Conservation (phyloP, 2,113 vertebrate genomes). For the Ptilonorhynchus violaceus region DNA sequence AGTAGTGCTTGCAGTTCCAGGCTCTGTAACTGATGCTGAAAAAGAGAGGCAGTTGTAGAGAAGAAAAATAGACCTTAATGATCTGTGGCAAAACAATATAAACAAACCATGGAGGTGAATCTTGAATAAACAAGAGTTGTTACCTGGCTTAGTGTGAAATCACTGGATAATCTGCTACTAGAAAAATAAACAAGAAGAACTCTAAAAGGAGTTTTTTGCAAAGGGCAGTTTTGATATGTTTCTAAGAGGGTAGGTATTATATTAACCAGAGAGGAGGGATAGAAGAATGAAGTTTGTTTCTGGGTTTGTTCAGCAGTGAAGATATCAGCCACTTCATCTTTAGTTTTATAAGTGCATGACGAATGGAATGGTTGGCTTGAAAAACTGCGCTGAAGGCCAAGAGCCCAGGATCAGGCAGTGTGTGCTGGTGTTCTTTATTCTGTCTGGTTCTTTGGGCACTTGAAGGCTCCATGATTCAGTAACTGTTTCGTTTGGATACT, state of each 20-base stretch:
- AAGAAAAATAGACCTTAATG: background rate
- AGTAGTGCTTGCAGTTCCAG: background rate
- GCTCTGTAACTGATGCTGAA: background rate
- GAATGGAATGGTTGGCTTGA: background rate
- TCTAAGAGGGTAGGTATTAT: background rate
- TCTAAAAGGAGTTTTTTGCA: background rate
- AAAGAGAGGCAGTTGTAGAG: background rate
- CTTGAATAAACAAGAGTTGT: background rate
- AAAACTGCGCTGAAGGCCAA: background rate
- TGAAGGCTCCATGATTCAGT: background rate
- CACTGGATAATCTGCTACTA: background rate
- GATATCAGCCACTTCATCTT: background rate
- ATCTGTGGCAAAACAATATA: background rate
- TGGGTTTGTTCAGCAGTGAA: background rate
- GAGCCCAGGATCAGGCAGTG: background rate
- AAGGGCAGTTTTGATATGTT: background rate
- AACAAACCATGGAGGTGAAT: background rate
- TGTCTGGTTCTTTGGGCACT: background rate
- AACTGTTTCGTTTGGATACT: background rate
- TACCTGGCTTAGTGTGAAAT: background rate
- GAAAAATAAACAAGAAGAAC: background rate
- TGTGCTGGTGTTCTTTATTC: background rate
- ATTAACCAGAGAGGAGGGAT: background rate
- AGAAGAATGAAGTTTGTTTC: background rate
- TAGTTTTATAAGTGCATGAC: background rate